Evolutionary conservation across 2,113 vertebrate genomes (phyloP).

Genomic region (Tupaia chinensis): DNA sequence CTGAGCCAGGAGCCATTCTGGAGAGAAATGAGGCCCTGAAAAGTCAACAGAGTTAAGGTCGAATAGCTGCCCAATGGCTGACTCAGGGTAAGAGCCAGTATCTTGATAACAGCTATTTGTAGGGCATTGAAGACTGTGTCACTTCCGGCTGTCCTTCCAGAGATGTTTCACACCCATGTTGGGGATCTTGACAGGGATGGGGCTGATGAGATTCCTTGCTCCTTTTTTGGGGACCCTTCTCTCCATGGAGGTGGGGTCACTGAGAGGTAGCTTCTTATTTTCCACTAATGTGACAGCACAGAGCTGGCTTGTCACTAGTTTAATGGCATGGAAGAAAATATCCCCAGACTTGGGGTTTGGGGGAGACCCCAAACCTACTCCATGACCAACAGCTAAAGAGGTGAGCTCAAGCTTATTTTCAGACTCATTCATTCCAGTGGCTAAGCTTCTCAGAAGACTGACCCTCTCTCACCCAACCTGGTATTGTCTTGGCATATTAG

Average conservation of each 20-base stretch:
- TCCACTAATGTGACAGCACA: neutral
- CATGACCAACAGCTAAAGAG: fast-evolving
- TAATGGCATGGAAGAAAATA: neutral
- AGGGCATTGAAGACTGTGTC: neutral
- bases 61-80: neutral
- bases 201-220: neutral
- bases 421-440: neutral
- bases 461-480: neutral
- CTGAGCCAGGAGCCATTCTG: neutral
- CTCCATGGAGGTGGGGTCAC: fast-evolving
- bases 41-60: neutral
- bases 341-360: too few relatives aligned
- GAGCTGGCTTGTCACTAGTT: neutral
- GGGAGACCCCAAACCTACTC: neutral
- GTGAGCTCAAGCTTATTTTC: neutral
- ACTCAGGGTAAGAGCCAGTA: neutral
- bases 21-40: neutral
- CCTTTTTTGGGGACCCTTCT: neutral
- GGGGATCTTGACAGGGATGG: neutral
- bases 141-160: neutral
- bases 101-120: neutral
- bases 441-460: neutral
- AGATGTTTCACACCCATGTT: neutral
- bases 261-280: neutral
- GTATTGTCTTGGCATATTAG: neutral